These are phyloP conservation scores for Smittia sp. DNA, from an alignment of 2,888 invertebrate genomes.

Conservation along the genomic window DNA sequence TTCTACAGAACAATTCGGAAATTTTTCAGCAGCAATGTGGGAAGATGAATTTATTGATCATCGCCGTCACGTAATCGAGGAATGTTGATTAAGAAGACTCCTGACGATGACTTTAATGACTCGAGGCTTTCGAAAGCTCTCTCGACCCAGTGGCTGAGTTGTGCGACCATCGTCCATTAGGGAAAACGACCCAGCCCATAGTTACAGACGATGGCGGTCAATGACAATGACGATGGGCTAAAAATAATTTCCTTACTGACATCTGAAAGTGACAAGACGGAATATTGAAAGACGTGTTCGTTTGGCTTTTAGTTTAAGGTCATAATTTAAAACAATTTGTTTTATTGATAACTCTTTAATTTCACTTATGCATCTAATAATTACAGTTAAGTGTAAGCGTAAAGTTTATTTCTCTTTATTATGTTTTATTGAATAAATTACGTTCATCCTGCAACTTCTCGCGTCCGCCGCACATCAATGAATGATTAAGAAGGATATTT, in stretches of 20 bases:
- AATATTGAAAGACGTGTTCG: too few relatives aligned
- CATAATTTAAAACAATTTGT: not conserved
- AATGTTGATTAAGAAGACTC: too few relatives aligned
- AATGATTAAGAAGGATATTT: not conserved
- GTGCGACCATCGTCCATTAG: too few relatives aligned
- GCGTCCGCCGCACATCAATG: not conserved
- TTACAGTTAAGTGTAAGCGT: conserved; percentile 33
- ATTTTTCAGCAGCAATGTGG: not conserved
- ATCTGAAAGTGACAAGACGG: too few relatives aligned
- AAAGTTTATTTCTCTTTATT: conserved; percentile 16
- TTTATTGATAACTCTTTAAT: conserved; percentile 3
- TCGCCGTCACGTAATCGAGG: not conserved
- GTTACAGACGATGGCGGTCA: too few relatives aligned
- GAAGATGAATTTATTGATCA: not conserved
- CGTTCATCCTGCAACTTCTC: conserved; percentile 13
- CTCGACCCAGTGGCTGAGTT: too few relatives aligned
- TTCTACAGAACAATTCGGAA: too few relatives aligned
- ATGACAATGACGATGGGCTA: too few relatives aligned
- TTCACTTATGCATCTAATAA: conserved; percentile 4
- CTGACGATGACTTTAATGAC: too few relatives aligned
- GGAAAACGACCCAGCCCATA: too few relatives aligned
- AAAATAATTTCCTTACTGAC: too few relatives aligned
- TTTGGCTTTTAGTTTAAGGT: not conserved
- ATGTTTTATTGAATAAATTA: conserved; percentile 30
- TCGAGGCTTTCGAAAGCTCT: too few relatives aligned